Conservation (phyloP, 2,888 invertebrate species). For the Neoaliturus tenellus region DNA sequence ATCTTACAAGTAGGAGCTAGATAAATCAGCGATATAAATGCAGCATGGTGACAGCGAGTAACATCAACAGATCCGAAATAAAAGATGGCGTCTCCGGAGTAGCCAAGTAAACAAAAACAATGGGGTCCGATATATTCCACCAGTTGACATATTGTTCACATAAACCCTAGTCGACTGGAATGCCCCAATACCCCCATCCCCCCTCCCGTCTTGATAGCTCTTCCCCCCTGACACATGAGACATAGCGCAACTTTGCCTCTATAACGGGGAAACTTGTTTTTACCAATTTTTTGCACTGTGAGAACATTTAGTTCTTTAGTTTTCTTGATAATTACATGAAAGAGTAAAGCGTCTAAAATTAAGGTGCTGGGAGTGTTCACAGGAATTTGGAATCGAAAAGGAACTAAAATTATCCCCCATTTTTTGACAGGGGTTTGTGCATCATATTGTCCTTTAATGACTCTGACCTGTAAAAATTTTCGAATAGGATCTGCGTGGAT, state of each 20-base stretch:
- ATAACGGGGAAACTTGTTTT: neutral
- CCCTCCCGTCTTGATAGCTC: neutral
- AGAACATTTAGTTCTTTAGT: neutral
- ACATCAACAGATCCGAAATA: conserved; percentile 51
- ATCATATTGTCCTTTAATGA: no score
- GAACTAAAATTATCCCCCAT: no score
- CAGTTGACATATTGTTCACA: conserved; percentile 42
- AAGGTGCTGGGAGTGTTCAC: no score
- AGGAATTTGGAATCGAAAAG: no score
- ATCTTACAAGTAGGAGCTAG: conserved; percentile 32
- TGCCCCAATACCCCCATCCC: conserved; percentile 40
- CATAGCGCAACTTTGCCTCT: conserved; percentile 7
- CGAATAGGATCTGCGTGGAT: no score
- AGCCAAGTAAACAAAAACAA: conserved; percentile 53
- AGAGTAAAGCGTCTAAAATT: no score
- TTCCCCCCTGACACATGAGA: neutral
- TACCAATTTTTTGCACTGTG: neutral
- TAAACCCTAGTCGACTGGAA: conserved; percentile 50
- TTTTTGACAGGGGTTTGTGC: no score
- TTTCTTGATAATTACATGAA: no score
- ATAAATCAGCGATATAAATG: conserved; percentile 46
- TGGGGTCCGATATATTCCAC: conserved; percentile 41
- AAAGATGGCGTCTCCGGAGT: conserved; percentile 46
- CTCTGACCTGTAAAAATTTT: no score
- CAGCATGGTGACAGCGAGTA: conserved; percentile 36